Evolutionary conservation across 2,113 vertebrate genomes (phyloP).

Genomic region (Pelodiscus sinensis): DNA sequence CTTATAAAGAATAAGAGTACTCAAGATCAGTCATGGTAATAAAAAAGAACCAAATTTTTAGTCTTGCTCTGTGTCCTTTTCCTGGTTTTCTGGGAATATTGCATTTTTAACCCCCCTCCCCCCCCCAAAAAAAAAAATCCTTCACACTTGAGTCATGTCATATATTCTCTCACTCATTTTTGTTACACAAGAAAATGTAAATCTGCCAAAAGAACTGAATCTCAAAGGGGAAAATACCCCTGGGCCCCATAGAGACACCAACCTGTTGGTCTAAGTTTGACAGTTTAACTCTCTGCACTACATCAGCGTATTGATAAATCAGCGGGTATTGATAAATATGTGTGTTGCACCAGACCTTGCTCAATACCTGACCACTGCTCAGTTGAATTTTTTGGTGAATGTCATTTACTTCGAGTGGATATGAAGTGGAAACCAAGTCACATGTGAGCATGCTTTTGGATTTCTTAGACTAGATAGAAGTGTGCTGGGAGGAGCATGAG

Average conservation of each 20-base stretch:
- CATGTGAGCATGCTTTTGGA: neutral
- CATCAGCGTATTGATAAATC: neutral
- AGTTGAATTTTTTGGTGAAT: neutral
- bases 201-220: neutral
- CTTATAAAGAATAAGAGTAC: neutral
- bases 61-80: neutral
- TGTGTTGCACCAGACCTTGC: neutral
- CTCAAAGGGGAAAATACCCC: neutral
- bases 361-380: neutral
- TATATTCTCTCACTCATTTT: accelerated
- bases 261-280: neutral
- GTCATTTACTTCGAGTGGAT: neutral
- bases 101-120: neutral
- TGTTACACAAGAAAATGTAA: accelerated
- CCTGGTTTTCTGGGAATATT: neutral
- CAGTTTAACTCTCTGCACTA: neutral
- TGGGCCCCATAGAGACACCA: neutral
- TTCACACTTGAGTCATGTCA: neutral
- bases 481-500: neutral
- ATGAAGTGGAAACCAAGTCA: neutral
- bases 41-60: neutral
- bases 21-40: neutral
- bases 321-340: neutral
- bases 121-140: accelerated
- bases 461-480: neutral